phyloP scores from a whole-genome alignment of 2,113 vertebrate species.

The Microtus richardsoni region DNA sequence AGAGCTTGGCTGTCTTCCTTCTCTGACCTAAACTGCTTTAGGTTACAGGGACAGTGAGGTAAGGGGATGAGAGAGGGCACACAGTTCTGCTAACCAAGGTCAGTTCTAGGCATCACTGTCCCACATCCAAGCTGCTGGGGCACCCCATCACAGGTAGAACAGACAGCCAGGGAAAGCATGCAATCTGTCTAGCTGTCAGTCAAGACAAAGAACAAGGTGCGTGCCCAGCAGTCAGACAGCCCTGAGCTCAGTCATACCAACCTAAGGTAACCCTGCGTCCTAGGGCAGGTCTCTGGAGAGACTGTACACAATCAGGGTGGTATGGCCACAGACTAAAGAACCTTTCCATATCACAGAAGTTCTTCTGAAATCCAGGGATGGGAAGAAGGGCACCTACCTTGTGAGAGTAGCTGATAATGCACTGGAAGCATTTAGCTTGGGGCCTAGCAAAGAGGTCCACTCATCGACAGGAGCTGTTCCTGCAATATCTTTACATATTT shows the following conservation, averaged over 20 bases:
- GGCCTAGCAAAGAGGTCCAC: not conserved
- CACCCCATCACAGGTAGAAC: not conserved
- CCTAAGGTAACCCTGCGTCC: not conserved
- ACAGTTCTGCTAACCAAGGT: conserved; percentile 50
- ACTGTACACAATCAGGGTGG: too few species aligned
- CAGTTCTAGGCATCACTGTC: not conserved
- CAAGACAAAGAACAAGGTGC: not conserved
- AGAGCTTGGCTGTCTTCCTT: not conserved
- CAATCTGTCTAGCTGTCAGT: not conserved
- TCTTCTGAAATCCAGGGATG: not conserved
- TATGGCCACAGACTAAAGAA: not conserved
- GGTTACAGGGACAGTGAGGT: not conserved
- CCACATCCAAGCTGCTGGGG: conserved; percentile 1
- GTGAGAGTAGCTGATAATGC: not conserved
- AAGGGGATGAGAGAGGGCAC: not conserved
- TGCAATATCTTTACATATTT: not conserved
- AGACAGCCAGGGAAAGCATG: not conserved
- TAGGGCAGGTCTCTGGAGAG: not conserved
- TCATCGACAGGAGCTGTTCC: not conserved
- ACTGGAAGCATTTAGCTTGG: not conserved
- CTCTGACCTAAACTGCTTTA: not conserved
- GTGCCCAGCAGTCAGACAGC: not conserved
- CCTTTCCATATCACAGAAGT: not conserved
- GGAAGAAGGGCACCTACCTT: not conserved
- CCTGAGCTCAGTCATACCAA: not conserved